Evolutionary conservation across 1,140 invertebrate species (phyloP).

Genomic region (Nasonia longicornis): DNA sequence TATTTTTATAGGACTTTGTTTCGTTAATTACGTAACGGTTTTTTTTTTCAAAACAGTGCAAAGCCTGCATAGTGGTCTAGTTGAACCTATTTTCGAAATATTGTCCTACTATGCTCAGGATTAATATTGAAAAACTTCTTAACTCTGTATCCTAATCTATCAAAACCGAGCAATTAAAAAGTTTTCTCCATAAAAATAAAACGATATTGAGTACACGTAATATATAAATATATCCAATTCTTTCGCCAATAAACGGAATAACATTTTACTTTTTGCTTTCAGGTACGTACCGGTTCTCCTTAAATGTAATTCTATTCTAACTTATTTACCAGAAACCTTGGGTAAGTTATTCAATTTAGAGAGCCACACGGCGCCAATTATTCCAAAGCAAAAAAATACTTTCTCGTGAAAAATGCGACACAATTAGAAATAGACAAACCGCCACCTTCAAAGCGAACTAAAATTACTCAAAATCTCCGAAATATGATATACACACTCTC

Average conservation of each 20-base stretch:
- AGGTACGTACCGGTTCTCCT: slow-evolving; percentile 57
- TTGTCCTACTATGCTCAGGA: no score
- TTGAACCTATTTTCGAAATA: no score
- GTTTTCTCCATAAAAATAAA: no score
- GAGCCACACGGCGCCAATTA: background rate
- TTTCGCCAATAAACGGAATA: background rate
- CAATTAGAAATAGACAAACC: background rate
- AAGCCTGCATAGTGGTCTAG: no score
- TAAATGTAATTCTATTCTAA: background rate
- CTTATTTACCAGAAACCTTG: background rate
- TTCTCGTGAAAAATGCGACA: background rate
- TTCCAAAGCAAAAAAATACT: background rate
- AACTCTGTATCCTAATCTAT: no score
- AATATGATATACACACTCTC: no score
- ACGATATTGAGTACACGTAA: no score
- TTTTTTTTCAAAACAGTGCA: background rate
- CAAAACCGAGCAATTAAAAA: no score
- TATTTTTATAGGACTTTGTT: no score
- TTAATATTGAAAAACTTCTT: no score
- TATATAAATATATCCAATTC: no score
- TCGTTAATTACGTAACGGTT: background rate
- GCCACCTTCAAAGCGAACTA: background rate
- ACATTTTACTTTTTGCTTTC: slow-evolving; percentile 51
- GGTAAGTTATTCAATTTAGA: background rate
- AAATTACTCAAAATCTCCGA: background rate